Evolutionary conservation across 2,113 vertebrate species (phyloP).

Genomic region (Melospiza melodia): DNA sequence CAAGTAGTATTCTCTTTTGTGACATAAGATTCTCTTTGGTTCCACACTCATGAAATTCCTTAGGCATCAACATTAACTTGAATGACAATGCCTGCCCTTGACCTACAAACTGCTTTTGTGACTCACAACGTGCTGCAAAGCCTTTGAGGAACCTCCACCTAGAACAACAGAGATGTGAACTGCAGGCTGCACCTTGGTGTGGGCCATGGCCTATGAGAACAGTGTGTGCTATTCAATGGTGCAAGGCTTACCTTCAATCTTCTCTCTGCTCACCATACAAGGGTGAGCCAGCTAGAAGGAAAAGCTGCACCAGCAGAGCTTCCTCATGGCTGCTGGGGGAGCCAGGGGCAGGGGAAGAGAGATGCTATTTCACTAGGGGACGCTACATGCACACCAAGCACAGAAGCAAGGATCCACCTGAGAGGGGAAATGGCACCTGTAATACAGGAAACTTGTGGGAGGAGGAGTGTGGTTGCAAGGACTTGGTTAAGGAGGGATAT

Average conservation of each 20-base stretch:
- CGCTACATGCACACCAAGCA: neutral
- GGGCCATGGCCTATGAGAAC: neutral
- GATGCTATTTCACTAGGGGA: neutral
- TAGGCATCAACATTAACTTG: neutral
- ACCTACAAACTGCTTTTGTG: neutral
- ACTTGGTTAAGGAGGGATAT: neutral
- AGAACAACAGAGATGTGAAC: rapidly evolving
- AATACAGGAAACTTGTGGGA: neutral
- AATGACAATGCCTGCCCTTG: neutral
- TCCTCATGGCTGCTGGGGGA: neutral
- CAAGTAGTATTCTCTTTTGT: neutral
- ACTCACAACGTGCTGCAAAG: neutral
- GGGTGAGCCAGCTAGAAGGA: neutral
- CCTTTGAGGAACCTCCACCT: neutral
- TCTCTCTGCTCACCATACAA: neutral
- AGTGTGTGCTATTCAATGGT: neutral
- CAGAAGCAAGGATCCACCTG: neutral
- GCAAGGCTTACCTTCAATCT: neutral
- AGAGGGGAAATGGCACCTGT: neutral
- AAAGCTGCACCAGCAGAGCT: neutral
- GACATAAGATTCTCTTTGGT: neutral
- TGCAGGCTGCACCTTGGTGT: neutral
- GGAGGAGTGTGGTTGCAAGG: neutral
- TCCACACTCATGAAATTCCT: neutral
- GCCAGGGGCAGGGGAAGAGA: neutral